These are phyloP conservation scores for Sebastes elongatus DNA, from an alignment of 2,797 vertebrate genomes.

Conservation along the genomic window DNA sequence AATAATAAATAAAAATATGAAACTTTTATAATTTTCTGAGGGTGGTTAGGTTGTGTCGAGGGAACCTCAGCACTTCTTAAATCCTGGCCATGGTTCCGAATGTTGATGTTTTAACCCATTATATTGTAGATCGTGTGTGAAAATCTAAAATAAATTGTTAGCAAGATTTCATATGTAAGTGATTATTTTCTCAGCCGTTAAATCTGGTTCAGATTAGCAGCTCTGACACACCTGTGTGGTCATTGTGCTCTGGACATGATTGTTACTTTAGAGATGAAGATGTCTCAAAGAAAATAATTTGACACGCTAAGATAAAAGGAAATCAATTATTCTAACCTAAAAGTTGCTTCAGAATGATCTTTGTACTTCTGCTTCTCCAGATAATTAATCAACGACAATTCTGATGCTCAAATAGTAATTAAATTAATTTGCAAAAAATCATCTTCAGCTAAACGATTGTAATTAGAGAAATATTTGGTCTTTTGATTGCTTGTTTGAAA, in stretches of 20 bases:
- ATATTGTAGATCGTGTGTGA: background rate
- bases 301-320: background rate
- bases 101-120: background rate
- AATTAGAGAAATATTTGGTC: background rate
- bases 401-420: background rate
- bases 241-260: background rate
- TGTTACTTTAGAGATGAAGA: background rate
- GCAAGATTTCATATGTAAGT: background rate
- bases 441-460: background rate
- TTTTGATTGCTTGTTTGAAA: background rate
- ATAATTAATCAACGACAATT: background rate
- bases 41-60: background rate
- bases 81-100: background rate
- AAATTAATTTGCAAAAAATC: background rate
- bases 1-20: background rate
- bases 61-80: background rate
- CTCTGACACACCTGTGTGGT: background rate
- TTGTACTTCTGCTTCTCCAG: background rate
- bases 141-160: background rate
- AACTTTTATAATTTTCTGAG: background rate
- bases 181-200: slow-evolving; percentile 1
- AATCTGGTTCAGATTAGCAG: background rate
- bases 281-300: background rate
- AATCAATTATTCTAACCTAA: background rate
- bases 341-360: background rate